Evolutionary conservation across 2,888 invertebrate genomes (phyloP).

Genomic region (Ommatoiulus sabulosus): DNA sequence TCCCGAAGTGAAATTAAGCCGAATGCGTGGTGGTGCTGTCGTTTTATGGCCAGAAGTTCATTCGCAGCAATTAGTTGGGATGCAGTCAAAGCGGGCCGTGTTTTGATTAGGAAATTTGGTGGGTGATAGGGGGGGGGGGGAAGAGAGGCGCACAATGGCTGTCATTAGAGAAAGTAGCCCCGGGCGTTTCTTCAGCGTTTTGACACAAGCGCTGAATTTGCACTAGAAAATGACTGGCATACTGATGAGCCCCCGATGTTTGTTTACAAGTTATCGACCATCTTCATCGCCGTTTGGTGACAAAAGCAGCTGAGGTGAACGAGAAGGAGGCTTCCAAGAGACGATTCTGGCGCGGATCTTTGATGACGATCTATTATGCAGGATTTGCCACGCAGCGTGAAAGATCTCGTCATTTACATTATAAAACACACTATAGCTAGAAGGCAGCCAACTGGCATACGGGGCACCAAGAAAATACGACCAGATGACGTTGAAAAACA

Average conservation of each 20-base stretch:
- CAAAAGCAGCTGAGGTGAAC: neutral
- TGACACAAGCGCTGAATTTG: constrained; percentile 3
- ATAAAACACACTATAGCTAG: no score
- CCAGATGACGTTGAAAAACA: no score
- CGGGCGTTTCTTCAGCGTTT: constrained; percentile 10
- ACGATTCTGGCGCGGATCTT: neutral
- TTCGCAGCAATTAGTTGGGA: neutral
- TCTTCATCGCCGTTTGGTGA: constrained; percentile 11
- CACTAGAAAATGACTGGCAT: constrained; percentile 9
- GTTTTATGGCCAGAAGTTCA: neutral
- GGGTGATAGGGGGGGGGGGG: neutral
- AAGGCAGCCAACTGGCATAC: no score
- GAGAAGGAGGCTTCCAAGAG: neutral
- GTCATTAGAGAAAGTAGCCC: constrained; percentile 1
- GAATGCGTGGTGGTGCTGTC: constrained; percentile 9
- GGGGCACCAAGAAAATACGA: no score
- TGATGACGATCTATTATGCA: neutral
- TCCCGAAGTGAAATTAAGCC: neutral
- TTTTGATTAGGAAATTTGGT: neutral
- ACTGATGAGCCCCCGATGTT: neutral
- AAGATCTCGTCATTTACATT: no score
- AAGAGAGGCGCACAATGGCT: neutral
- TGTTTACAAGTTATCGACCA: constrained; percentile 11
- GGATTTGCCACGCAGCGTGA: neutral
- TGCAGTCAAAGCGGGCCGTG: neutral